Evolutionary conservation across 2,113 vertebrate species (phyloP), one percentile per base, ranked within the genome.

Genomic region (Pachyramphus minor): DNA sequence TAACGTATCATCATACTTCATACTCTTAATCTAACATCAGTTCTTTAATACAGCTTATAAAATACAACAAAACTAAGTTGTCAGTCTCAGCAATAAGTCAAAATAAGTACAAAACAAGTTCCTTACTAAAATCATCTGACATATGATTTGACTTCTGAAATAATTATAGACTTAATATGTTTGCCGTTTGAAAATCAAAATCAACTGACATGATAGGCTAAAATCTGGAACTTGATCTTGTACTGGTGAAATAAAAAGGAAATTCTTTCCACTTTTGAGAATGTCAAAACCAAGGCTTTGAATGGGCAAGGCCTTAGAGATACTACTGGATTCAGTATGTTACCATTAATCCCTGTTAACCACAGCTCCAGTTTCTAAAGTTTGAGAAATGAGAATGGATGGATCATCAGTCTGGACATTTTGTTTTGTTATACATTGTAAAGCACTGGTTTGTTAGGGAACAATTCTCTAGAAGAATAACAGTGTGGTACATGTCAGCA

Each of bases 11-110:
- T 71, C 64, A 88, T 81, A 73, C 58, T 59, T 83, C 67, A 83
- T 79, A 73, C 35, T 77, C 59, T n/a, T 74, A 42, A 95, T 72
- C 87, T 81, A 95, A 86, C 68, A 84, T 81, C 52, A 92, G 64
- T 86, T 90, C 72, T 81, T 68, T 86, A 91, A 83, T 88, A 69
- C 4, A 50, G 67, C 74, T 90, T 50, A 69, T 50, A 83, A 93
- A 83, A 93, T 60, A 93, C 53, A 93, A 77, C 42, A 90, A 90
- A 93, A 77, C 20, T 58, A 93, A 84, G 33, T 45, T 90, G 64
- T 63, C 41, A 39, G 33, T 84, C 68, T 71, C 16, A 56, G 66
- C 66, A 72, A 5, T 52, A 93, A 89, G 53, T 69, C 47, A 68
- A 55, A 94, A 15, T 4, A 94, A 80, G n/a, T 11, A 15, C 50